A percentile compares a stretch with the other conserved stretches of the same genome.
phyloP scores from a whole-genome alignment of 2,797 vertebrate species.

The Rhinophrynus dorsalis region DNA sequence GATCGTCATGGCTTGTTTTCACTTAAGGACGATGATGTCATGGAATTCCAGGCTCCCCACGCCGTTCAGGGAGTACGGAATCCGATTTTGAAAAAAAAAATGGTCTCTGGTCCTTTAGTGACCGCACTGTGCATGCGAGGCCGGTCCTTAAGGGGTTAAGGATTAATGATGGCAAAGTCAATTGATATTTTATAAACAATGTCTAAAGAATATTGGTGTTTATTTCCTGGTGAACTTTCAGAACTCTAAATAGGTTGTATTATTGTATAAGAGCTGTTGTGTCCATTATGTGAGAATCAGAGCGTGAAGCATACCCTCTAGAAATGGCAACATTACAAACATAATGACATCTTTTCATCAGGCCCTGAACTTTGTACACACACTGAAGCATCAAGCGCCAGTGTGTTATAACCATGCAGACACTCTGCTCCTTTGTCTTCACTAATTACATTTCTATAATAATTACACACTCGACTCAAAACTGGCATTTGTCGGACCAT shows the following conservation, averaged over 20 bases:
- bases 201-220: not conserved
- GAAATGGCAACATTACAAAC: not conserved
- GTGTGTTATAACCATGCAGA: not conserved
- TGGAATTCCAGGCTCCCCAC: too few species aligned
- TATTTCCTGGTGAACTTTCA: conserved; percentile 15
- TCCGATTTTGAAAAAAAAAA: too few species aligned
- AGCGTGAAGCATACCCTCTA: conserved; percentile 21
- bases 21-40: too few species aligned
- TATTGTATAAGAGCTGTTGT: conserved; percentile 2
- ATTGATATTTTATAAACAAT: conserved; percentile 30
- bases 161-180: conserved; percentile 20
- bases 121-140: too few species aligned
- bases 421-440: not conserved
- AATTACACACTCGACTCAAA: not conserved
- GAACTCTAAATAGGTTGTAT: conserved; percentile 6
- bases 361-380: conserved; percentile 5
- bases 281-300: conserved; percentile 30
- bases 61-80: too few species aligned
- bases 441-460: not conserved
- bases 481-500: not conserved
- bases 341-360: conserved; percentile 22
- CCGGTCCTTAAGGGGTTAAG: too few species aligned
- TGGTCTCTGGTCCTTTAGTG: too few species aligned
- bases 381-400: not conserved
- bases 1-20: too few species aligned